phyloP scores from a whole-genome alignment of 2,797 vertebrate genomes.

The Anableps anableps region DNA sequence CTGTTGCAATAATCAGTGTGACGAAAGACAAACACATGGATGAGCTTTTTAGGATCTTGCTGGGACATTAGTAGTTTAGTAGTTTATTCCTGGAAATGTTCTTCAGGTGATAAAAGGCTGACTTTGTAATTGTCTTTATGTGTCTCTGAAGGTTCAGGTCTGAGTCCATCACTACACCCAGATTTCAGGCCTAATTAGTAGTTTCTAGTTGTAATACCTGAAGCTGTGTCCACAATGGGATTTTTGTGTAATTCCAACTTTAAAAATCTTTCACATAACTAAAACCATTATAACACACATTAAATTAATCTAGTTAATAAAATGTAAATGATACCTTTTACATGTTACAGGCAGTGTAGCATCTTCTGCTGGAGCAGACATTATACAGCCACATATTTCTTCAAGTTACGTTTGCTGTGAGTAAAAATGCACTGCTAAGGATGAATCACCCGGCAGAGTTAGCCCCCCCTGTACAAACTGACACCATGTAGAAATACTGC shows the following conservation, averaged over 20 bases:
- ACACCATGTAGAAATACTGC: constrained; percentile 7
- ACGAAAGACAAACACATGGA: not conserved
- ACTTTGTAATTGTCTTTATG: not conserved
- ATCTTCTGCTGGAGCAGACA: not conserved
- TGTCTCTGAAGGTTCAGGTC: not conserved
- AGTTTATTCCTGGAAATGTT: not conserved
- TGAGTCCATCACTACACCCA: too few species aligned
- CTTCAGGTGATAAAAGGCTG: not conserved
- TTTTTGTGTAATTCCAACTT: not conserved
- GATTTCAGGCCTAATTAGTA: too few species aligned
- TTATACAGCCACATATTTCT: too few species aligned
- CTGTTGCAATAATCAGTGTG: not conserved
- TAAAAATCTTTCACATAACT: not conserved
- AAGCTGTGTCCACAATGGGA: not conserved
- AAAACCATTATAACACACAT: not conserved
- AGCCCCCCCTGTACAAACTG: constrained; percentile 20
- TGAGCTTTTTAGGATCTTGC: not conserved
- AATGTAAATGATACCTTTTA: not conserved
- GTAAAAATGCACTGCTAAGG: not conserved
- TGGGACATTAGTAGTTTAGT: not conserved
- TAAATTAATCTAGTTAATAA: not conserved
- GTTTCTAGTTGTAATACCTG: not conserved
- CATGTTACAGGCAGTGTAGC: not conserved
- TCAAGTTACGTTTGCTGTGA: not conserved
- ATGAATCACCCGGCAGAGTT: constrained; percentile 24